phyloP scores from a whole-genome alignment of 2,797 vertebrate species.

The Melanotaenia pygmaea region DNA sequence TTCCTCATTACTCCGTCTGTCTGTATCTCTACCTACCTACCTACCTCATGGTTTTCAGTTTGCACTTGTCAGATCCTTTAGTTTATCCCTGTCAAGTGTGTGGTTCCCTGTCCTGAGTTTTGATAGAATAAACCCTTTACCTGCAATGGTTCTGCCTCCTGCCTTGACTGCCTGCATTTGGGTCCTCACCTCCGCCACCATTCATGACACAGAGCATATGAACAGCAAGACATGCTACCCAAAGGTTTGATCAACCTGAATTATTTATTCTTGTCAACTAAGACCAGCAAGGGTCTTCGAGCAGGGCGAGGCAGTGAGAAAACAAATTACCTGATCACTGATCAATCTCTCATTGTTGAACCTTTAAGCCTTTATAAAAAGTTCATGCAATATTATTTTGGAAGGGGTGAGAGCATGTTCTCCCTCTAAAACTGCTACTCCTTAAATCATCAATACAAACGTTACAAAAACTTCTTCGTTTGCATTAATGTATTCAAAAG shows the following conservation, averaged over 20 bases:
- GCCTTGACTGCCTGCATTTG: too few relatives aligned
- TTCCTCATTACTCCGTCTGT: too few relatives aligned
- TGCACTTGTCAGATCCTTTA: too few relatives aligned
- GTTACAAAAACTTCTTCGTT: slow-evolving; percentile 1
- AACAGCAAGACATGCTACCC: not conserved
- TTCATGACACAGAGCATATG: not conserved
- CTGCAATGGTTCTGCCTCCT: too few relatives aligned
- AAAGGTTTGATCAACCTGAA: too few relatives aligned
- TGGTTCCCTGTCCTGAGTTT: too few relatives aligned
- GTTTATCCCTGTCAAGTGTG: too few relatives aligned
- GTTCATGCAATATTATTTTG: not conserved
- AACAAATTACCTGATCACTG: not conserved
- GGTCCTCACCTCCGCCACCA: too few relatives aligned
- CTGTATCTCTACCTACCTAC: too few relatives aligned
- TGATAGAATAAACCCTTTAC: too few relatives aligned
- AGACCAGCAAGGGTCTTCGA: not conserved
- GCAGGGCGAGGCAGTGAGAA: not conserved
- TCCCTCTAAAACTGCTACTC: not conserved
- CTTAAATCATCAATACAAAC: not conserved
- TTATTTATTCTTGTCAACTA: not conserved
- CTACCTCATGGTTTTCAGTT: too few relatives aligned
- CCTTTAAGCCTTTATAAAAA: not conserved
- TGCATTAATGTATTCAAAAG: not conserved
- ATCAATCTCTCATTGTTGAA: not conserved
- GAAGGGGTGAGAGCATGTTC: not conserved